phyloP scores from a whole-genome alignment of 1,140 invertebrate species.

The Lutraria rhynchaena region DNA sequence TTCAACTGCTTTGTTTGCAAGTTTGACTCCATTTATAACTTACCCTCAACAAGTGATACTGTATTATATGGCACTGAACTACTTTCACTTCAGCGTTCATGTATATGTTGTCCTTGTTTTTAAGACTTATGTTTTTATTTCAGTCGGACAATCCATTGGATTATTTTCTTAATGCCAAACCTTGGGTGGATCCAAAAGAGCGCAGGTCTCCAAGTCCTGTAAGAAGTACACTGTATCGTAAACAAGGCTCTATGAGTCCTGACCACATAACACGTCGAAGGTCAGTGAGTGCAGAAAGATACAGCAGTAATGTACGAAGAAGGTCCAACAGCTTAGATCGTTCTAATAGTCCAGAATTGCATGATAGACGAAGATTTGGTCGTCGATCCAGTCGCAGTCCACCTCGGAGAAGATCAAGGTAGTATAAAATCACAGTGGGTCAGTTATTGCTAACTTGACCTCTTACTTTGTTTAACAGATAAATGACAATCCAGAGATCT shows the following conservation, averaged over 20 bases:
- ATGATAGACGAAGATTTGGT: conserved; percentile 21
- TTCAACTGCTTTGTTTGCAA: not conserved
- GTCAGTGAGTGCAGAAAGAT: conserved; percentile 48
- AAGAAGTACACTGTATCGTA: not conserved
- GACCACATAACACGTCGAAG: not conserved
- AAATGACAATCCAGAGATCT: too few relatives aligned
- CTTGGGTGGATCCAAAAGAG: conserved; percentile 14
- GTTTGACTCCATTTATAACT: not conserved
- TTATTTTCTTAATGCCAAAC: conserved; percentile 58
- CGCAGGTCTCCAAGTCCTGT: conserved; percentile 25
- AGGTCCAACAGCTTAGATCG: conserved; percentile 40
- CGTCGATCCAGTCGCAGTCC: conserved; percentile 35
- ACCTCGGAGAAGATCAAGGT: conserved; percentile 37
- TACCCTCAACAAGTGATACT: too few relatives aligned
- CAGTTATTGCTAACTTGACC: too few relatives aligned
- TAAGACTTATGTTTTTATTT: conserved; percentile 1
- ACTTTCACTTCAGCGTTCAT: too few relatives aligned
- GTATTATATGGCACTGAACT: too few relatives aligned
- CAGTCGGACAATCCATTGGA: conserved; percentile 50
- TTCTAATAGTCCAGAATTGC: conserved; percentile 35
- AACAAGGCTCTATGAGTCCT: conserved; percentile 18
- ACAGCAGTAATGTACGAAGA: not conserved
- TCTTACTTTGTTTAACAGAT: too few relatives aligned
- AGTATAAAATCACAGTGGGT: not conserved
- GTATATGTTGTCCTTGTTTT: not conserved